Conservation (phyloP, 2,888 invertebrate species). For the Podabrus alpinus region DNA sequence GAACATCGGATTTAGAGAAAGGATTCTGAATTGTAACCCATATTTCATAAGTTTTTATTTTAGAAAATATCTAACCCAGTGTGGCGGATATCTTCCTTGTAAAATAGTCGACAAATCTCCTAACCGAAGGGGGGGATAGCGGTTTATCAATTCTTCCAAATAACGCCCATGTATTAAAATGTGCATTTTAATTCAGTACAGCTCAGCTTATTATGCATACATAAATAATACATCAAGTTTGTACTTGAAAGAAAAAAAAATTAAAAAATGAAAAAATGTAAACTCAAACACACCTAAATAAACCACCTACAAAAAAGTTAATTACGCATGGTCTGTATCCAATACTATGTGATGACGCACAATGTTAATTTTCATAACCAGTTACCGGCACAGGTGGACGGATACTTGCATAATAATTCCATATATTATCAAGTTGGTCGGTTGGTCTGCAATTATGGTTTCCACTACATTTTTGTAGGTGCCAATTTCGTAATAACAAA, state of each 20-base stretch:
- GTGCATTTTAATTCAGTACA: no score
- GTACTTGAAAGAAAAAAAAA: background rate
- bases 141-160: no score
- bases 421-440: background rate
- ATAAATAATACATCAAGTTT: no score
- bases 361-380: conserved; percentile 1
- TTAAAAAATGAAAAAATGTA: background rate
- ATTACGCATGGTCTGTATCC: background rate
- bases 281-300: background rate
- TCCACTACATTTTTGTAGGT: background rate
- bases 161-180: no score
- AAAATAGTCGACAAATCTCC: no score
- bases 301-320: background rate
- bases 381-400: background rate
- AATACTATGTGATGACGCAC: background rate
- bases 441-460: background rate
- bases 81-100: no score
- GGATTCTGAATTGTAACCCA: no score
- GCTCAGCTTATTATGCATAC: no score
- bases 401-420: background rate
- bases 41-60: no score
- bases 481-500: background rate
- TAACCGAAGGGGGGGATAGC: no score
- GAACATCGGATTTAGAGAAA: no score
- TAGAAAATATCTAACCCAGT: no score